phyloP scores from a whole-genome alignment of 2,113 vertebrate species.

The Callospermophilus lateralis region DNA sequence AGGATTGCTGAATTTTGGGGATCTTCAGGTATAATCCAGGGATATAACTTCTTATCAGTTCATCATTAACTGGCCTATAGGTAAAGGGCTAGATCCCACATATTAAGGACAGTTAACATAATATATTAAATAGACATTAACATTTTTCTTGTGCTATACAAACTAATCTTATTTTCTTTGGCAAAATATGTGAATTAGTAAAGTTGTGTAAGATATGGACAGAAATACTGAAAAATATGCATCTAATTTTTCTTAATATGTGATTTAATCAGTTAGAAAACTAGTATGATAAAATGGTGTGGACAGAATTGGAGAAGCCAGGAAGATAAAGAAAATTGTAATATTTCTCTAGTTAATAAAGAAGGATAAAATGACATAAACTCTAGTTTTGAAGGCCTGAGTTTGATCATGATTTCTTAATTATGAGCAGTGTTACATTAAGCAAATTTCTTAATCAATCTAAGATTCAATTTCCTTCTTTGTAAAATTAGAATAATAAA shows the following conservation, averaged over 20 bases:
- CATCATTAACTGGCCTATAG: not conserved
- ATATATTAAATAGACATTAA: not conserved
- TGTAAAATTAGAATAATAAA: slow-evolving; percentile 27
- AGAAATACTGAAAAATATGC: not conserved
- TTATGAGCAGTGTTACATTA: not conserved
- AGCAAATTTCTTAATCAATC: not conserved
- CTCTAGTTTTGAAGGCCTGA: not conserved
- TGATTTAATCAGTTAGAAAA: not conserved
- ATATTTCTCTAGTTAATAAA: not conserved
- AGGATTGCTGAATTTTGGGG: not conserved
- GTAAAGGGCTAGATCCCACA: not conserved
- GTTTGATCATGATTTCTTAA: not conserved
- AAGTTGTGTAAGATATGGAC: not conserved
- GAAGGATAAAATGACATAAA: not conserved
- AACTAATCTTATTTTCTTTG: slow-evolving; percentile 61
- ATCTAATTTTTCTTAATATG: slow-evolving; percentile 21
- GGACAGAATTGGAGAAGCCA: not conserved
- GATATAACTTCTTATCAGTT: not conserved
- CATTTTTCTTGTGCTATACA: not conserved
- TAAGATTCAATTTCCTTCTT: not conserved
- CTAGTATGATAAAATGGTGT: not conserved
- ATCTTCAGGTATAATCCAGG: not conserved
- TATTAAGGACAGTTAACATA: slow-evolving; percentile 52
- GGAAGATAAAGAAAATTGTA: not conserved
- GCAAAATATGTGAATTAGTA: slow-evolving; percentile 12